Conservation (phyloP, 2,113 vertebrate genomes). For the Pampusana beccarii region DNA sequence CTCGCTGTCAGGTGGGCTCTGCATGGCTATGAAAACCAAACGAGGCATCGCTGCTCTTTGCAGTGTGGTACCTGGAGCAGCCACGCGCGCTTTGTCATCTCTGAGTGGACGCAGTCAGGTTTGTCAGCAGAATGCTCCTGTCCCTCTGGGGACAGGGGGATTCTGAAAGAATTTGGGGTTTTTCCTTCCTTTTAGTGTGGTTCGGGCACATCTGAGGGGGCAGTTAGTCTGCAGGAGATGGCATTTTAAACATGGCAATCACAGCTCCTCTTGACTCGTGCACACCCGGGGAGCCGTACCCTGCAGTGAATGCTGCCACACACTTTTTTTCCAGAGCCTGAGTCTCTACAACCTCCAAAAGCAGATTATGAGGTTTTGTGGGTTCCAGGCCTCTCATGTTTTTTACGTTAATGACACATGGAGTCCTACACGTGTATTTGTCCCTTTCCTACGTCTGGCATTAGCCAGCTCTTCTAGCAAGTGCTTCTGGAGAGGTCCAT, state of each 20-base stretch:
- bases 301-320: neutral
- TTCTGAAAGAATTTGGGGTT: neutral
- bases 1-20: neutral
- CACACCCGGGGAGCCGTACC: fast-evolving
- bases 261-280: fast-evolving
- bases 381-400: neutral
- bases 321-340: neutral
- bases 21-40: neutral
- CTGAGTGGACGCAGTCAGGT: fast-evolving
- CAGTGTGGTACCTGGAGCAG: neutral
- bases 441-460: fast-evolving
- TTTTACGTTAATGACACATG: fast-evolving
- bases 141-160: neutral
- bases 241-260: neutral
- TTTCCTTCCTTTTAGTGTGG: fast-evolving
- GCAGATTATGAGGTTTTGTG: neutral
- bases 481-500: neutral
- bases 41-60: neutral
- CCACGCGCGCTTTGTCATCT: too few species aligned
- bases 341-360: neutral
- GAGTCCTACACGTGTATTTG: fast-evolving
- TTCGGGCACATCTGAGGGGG: neutral
- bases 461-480: neutral
- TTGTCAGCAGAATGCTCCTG: neutral
- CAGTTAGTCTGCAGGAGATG: neutral